Conservation (phyloP, 2,797 vertebrate genomes). For the Sebastes minor region DNA sequence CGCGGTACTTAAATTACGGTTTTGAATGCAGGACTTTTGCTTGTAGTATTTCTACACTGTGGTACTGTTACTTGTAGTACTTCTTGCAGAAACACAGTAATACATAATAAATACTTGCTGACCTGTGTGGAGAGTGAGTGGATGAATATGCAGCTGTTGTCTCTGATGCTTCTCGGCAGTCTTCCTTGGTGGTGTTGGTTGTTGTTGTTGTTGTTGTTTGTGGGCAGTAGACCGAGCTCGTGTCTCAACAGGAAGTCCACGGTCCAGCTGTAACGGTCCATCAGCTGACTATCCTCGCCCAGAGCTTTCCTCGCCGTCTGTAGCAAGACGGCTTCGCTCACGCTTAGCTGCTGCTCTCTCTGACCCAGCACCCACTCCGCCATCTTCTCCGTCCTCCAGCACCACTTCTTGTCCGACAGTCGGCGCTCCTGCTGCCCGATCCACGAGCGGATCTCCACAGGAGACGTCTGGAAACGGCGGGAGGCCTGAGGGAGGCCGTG, state of each 20-base stretch:
- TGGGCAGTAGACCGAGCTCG: slow-evolving; percentile 72
- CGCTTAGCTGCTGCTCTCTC: slow-evolving; percentile 87
- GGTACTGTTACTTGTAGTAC: no score
- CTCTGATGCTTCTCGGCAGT: slow-evolving; percentile 77
- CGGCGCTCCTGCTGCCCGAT: slow-evolving; percentile 26
- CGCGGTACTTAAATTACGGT: no score
- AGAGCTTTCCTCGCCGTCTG: slow-evolving; percentile 76
- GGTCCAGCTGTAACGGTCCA: slow-evolving; percentile 81
- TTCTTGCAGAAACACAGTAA: no score
- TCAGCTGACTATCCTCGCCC: slow-evolving; percentile 54
- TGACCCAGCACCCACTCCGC: slow-evolving; percentile 87
- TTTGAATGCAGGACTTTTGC: no score
- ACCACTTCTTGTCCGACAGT: slow-evolving; percentile 32
- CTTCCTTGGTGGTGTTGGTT: not conserved
- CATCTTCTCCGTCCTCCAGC: slow-evolving; percentile 80
- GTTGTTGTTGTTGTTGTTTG: slow-evolving; percentile 63
- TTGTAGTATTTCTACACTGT: no score
- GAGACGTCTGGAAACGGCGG: slow-evolving; percentile 65
- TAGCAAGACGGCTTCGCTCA: slow-evolving; percentile 86
- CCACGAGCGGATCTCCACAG: slow-evolving; percentile 79
- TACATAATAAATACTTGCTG: not conserved
- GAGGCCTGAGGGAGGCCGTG: slow-evolving; percentile 82
- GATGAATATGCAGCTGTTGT: slow-evolving; percentile 75
- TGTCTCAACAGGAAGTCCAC: slow-evolving; percentile 89
- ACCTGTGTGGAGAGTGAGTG: slow-evolving; percentile 82